Evolutionary conservation across 1,140 invertebrate genomes (phyloP), one percentile per base, ranked within the genome.

Genomic region (Zaprionus ghesquierei): DNA sequence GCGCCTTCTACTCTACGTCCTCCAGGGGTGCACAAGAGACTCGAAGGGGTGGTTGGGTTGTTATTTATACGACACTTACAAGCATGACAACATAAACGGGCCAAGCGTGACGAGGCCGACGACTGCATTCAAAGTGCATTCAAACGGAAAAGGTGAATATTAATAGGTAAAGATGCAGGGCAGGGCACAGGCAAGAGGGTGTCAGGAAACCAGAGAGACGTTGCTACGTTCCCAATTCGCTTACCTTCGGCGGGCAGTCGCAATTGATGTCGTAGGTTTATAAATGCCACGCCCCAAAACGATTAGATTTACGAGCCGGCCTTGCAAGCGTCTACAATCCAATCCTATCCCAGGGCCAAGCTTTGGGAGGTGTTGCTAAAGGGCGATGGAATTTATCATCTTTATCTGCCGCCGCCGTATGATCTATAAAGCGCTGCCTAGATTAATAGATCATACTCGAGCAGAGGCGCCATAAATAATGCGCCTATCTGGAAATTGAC

Each of bases 61-160:
- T 78, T 74, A 78, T 81, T 81, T 81, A 81, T 81, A 75, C 78
- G 79, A 82, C 79, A 82, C 69, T 78, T 74, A 60, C 35, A 60
- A 35, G 55, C 74, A 70, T 77, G 63, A 69, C 69, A 81, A 63
- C 78, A 38, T 60, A 72, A 58, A 59, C 63, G n/a, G 35, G 18
- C 51, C 13, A 12, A 63, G 53, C 60, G 60, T 63, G 60, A 51
- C 46, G 10, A 63, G 22, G 31, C 25, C 31, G 18, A 29, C 41
- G 15, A 44, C n/a, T 44, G 41, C 15, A 9, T 20, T 20, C 18
- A 12, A 46, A 44, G 41, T 46, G 41, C 41, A 46, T 46, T 46
- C 61, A 68, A 78, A 62, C 61, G 13, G 15, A 29, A 9, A 25
- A n/a, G n/a, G 61, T 46, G 41, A 46, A 46, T 46, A 46, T 46